These are phyloP conservation scores for Antheraea mylitta DNA, from an alignment of 1,140 invertebrate species.

Conservation along the genomic window DNA sequence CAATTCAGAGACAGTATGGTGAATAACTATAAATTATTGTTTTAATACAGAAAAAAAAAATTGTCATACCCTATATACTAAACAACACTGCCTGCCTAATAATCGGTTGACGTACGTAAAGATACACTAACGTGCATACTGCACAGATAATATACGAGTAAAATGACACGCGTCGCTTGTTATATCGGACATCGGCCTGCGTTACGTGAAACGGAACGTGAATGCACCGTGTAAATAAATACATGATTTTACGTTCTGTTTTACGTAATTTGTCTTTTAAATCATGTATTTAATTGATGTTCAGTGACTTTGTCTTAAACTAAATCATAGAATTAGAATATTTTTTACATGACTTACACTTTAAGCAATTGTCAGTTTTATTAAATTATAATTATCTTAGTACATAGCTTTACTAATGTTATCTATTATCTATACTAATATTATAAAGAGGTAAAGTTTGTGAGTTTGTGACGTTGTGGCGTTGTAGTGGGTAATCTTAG, in stretches of 20 bases:
- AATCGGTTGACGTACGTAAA: neutral
- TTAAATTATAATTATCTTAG: no score
- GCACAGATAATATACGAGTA: neutral
- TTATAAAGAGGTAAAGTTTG: no score
- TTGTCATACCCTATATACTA: neutral
- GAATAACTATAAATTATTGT: no score
- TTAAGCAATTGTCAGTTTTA: no score
- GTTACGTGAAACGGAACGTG: constrained; percentile 30
- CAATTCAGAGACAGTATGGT: no score
- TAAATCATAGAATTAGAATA: no score
- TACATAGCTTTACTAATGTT: no score
- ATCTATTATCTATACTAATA: no score
- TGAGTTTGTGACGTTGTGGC: no score
- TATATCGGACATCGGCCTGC: constrained; percentile 24
- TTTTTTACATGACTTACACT: no score
- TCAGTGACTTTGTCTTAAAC: neutral
- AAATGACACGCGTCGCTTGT: constrained; percentile 24
- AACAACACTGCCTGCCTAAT: neutral
- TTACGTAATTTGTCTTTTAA: constrained; percentile 24
- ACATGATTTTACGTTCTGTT: constrained; percentile 19
- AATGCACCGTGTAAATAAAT: constrained; percentile 12
- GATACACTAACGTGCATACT: neutral
- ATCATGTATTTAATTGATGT: neutral
- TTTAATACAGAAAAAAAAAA: no score
- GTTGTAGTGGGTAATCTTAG: no score